These are phyloP conservation scores for Mimachlamys varia DNA, from an alignment of 2,888 invertebrate genomes.

Conservation along the genomic window DNA sequence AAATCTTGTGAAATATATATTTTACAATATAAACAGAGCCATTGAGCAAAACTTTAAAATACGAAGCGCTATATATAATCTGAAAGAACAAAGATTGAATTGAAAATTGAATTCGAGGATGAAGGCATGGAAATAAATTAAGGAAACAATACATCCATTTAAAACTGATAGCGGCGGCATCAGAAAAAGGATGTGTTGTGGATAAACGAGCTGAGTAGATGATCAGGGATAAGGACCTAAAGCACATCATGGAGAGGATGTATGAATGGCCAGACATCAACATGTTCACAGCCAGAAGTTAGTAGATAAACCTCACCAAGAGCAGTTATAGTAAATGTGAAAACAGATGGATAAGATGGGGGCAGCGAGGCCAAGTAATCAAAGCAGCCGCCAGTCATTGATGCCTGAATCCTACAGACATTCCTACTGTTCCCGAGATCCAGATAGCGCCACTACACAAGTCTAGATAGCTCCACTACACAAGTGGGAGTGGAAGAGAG, in stretches of 20 bases:
- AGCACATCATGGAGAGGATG: background rate
- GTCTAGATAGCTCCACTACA: too few species aligned
- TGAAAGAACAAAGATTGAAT: background rate
- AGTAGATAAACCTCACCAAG: background rate
- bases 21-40: background rate
- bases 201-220: background rate
- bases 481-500: background rate
- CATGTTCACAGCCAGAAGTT: slow-evolving; percentile 15
- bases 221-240: background rate
- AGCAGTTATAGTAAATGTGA: background rate
- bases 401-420: background rate
- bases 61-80: background rate
- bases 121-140: background rate
- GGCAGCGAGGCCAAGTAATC: background rate
- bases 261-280: slow-evolving; percentile 15
- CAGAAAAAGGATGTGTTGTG: background rate
- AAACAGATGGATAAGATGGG: background rate
- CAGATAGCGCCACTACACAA: too few species aligned
- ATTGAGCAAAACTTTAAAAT: background rate
- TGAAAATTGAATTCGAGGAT: background rate
- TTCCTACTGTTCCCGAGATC: background rate
- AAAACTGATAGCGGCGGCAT: background rate
- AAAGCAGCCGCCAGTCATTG: background rate
- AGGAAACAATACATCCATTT: slow-evolving; percentile 1
- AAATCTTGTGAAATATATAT: background rate